Base-by-base conservation (phyloP, 2,113 vertebrate genomes). In the Harpagus bidentatus region DNA sequence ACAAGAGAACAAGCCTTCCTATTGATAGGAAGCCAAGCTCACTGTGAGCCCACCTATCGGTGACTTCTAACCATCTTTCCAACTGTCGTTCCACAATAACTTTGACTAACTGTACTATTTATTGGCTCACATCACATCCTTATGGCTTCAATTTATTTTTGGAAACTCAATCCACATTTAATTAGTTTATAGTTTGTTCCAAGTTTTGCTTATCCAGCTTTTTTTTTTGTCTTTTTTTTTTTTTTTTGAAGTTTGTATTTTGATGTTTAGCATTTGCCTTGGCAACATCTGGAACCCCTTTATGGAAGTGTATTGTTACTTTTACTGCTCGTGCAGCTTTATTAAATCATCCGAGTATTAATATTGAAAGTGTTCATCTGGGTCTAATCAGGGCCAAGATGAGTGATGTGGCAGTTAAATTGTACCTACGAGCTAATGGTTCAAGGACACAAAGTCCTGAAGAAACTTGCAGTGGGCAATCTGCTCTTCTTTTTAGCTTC, bases 111-210 rank as follows among this genome's bases (percentile, higher is more conserved):
- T 96, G 97, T 97, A 97, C 96, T 93, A 95, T 96, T 98, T 97
- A 96, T 98, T 98, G 98, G 98, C 98, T 98, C 96, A 79, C 93
- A 96, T 94, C 95, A 92, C 95, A 93, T 88, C 93, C 98, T 98
- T 98, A 98, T 99, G 98, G 98, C 98, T 99, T 98, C 97, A 98
- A 99, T 99, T 99, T 99, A 98, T 97, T 98, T 96, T 96, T 98
- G 98, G 97, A 98, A 96, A 94, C 91, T 92, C 91, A 96, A 78
- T 97, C 95, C 97, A 93, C 98, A 98, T 98, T 98, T 98, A 98
- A 98, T 98, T 98, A 98, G 97, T 98, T 98, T 98, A 97, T 95
- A 98, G 97, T 97, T 98, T 93, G 96, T 97, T 97, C 96, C 97
- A 97, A 97, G 91, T 96, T 97, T 95, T 98, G 97, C 98, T 98